A percentile compares a stretch with the other conserved stretches of the same genome.
These are phyloP conservation scores for Sclerurus mexicanus DNA, from an alignment of 2,113 vertebrate genomes.

Conservation along the genomic window DNA sequence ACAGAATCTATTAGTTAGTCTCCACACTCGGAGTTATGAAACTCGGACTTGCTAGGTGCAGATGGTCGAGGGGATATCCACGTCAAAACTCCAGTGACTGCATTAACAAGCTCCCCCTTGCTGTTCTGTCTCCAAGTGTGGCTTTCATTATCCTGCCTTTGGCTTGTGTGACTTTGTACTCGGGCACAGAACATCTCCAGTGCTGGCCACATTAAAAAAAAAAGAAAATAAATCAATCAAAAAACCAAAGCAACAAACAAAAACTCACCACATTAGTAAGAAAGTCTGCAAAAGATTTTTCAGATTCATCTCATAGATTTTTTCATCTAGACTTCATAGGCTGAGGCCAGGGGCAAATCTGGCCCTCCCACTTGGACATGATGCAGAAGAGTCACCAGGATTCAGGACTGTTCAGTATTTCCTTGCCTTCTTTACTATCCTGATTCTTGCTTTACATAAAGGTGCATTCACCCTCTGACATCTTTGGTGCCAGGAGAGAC, in stretches of 20 bases:
- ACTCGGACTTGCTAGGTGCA: not conserved
- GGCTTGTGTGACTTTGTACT: not conserved
- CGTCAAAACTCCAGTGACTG: not conserved
- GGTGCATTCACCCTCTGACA: not conserved
- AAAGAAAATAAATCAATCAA: no score
- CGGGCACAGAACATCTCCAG: not conserved
- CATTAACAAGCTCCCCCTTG: not conserved
- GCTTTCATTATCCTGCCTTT: not conserved
- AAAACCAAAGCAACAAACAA: not conserved
- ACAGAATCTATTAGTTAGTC: not conserved
- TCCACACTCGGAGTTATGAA: not conserved
- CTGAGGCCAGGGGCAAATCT: not conserved
- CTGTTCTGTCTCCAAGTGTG: not conserved
- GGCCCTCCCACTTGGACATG: not conserved
- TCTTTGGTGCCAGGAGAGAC: not conserved
- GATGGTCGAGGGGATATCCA: not conserved
- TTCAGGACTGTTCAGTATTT: not conserved
- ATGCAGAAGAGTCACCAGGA: not conserved
- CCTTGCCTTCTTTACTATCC: not conserved
- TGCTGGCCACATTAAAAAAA: not conserved
- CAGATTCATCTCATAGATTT: not conserved
- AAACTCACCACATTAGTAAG: not conserved
- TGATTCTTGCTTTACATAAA: not conserved
- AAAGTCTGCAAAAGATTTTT: conserved; percentile 14
- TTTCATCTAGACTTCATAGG: not conserved